A percentile compares a stretch with the other conserved stretches of the same genome.
Conservation (phyloP, 1,140 invertebrate species). For the Dryas iulia region DNA sequence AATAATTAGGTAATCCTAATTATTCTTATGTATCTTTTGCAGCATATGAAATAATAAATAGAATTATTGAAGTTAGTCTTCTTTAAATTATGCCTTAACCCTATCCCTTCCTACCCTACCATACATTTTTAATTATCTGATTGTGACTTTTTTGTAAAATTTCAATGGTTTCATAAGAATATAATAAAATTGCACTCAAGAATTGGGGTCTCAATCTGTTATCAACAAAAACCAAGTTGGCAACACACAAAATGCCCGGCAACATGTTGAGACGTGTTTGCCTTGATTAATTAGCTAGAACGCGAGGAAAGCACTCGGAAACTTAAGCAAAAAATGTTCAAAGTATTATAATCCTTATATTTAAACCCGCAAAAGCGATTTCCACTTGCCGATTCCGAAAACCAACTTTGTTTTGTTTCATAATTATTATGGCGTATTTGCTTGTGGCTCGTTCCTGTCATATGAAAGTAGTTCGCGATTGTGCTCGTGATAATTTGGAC, state of each 20-base stretch:
- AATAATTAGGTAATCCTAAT: no score
- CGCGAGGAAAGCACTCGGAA: conserved; percentile 20
- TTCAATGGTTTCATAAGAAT: background rate
- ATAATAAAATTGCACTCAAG: background rate
- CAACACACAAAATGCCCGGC: conserved; percentile 24
- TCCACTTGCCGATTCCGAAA: background rate
- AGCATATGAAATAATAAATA: no score
- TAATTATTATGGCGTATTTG: conserved; percentile 17
- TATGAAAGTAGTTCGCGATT: conserved; percentile 14
- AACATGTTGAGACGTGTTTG: conserved; percentile 26
- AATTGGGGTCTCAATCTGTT: conserved; percentile 50
- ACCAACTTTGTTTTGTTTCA: conserved; percentile 14
- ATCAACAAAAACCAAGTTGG: conserved; percentile 38
- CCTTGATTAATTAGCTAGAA: conserved; percentile 36
- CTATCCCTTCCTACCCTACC: no score
- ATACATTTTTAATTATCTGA: background rate
- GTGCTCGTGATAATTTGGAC: background rate
- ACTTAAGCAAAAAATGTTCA: conserved; percentile 20
- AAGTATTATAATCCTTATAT: conserved; percentile 14
- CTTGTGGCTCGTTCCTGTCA: conserved; percentile 12
- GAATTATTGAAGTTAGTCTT: no score
- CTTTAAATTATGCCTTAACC: no score
- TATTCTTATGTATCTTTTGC: no score
- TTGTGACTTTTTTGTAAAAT: background rate
- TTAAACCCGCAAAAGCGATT: background rate